phyloP scores from a whole-genome alignment of 2,888 invertebrate species.

The Drosophila greeni region DNA sequence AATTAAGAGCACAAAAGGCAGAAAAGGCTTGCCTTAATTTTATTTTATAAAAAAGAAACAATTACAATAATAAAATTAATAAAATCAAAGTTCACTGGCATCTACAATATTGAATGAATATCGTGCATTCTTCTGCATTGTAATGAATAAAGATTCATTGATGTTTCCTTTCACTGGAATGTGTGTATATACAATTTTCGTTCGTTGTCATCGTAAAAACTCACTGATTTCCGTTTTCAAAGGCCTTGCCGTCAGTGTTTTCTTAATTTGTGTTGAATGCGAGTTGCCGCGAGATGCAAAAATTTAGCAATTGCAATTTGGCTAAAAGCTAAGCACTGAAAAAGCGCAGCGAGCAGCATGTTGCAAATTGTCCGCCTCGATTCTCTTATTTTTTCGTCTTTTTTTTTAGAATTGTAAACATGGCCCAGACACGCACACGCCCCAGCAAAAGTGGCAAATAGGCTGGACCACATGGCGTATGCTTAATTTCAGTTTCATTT shows the following conservation, averaged over 20 bases:
- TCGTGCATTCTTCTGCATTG: not conserved
- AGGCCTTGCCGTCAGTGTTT: conserved; percentile 25
- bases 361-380: conserved; percentile 57
- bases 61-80: not conserved
- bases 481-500: conserved; percentile 49
- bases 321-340: conserved; percentile 63
- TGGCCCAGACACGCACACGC: conserved; percentile 51
- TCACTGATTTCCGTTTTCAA: not conserved
- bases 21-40: not conserved
- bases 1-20: not conserved
- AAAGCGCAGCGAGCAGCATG: conserved; percentile 52
- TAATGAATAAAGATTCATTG: conserved; percentile 10
- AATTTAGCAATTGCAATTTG: conserved; percentile 62
- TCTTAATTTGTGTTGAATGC: conserved; percentile 46
- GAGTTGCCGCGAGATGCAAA: conserved; percentile 43
- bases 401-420: conserved; percentile 60
- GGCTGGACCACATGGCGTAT: conserved; percentile 64
- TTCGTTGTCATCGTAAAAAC: conserved; percentile 13
- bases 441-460: not conserved
- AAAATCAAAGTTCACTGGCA: not conserved
- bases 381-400: conserved; percentile 35
- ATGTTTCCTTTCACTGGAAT: not conserved
- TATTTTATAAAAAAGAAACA: not conserved
- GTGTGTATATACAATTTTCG: not conserved
- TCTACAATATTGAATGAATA: conserved; percentile 1